phyloP scores from a whole-genome alignment of 2,888 invertebrate species.

The Drosophila kuntzei region DNA sequence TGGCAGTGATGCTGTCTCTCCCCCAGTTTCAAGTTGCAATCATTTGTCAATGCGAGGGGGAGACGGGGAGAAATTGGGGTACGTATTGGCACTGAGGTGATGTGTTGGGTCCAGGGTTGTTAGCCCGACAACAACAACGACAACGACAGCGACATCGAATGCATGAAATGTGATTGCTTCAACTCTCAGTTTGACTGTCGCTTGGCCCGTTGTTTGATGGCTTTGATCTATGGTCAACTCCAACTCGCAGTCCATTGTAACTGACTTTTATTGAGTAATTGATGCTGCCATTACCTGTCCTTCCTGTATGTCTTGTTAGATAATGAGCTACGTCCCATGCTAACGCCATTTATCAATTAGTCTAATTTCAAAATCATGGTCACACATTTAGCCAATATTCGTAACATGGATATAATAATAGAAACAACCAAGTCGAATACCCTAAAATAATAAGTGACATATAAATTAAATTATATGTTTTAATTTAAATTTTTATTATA shows the following conservation, averaged over 20 bases:
- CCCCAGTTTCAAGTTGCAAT: slow-evolving; percentile 1
- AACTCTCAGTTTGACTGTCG: slow-evolving; percentile 33
- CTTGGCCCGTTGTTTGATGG: slow-evolving; percentile 41
- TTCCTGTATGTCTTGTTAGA: slow-evolving; percentile 3
- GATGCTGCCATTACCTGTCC: slow-evolving; percentile 45
- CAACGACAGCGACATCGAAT: slow-evolving; percentile 25
- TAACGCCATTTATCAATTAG: slow-evolving; percentile 48
- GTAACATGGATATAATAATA: not conserved
- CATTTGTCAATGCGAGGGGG: slow-evolving; percentile 42
- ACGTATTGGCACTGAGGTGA: slow-evolving; percentile 4
- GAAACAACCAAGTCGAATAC: not conserved
- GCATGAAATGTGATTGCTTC: slow-evolving; percentile 66
- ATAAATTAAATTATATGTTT: too few species aligned
- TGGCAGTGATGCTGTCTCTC: slow-evolving; percentile 34
- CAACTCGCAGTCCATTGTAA: slow-evolving; percentile 14
- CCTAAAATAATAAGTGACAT: not conserved
- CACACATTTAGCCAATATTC: not conserved
- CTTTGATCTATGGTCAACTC: slow-evolving; percentile 60
- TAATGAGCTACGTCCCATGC: slow-evolving; percentile 18
- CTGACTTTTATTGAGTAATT: slow-evolving; percentile 65
- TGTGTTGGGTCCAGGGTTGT: slow-evolving; percentile 27
- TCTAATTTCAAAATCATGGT: slow-evolving; percentile 33
- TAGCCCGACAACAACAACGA: slow-evolving; percentile 24
- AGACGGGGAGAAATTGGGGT: not conserved
- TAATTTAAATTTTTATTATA: too few species aligned